These are phyloP conservation scores for Alexandromys fortis DNA, from an alignment of 2,113 vertebrate genomes.

Conservation along the genomic window DNA sequence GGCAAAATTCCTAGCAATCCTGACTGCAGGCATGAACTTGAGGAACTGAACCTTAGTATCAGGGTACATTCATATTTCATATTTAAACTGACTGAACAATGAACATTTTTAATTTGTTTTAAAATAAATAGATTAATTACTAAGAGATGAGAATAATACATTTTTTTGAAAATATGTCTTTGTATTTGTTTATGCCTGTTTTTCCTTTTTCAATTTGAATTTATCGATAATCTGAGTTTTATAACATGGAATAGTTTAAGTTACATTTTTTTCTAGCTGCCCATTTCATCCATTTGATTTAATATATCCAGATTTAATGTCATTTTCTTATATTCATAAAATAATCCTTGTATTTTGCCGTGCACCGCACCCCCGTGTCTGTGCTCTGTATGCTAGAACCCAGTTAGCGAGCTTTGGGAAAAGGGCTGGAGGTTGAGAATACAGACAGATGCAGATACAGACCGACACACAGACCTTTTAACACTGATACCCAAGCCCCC, in stretches of 20 bases:
- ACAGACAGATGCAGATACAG: too few relatives aligned
- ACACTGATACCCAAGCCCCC: too few relatives aligned
- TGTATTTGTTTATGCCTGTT: background rate
- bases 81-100: background rate
- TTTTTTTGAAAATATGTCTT: background rate
- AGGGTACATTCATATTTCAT: too few relatives aligned
- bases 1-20: too few relatives aligned
- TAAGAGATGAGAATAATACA: background rate
- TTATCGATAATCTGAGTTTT: background rate
- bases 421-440: too few relatives aligned
- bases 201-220: background rate
- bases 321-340: background rate
- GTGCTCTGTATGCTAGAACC: too few relatives aligned
- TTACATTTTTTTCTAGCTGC: background rate
- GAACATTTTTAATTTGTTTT: background rate
- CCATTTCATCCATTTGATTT: background rate
- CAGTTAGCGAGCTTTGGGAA: too few relatives aligned
- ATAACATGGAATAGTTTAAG: background rate
- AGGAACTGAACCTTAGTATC: background rate
- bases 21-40: too few relatives aligned
- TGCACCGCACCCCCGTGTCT: too few relatives aligned
- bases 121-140: background rate
- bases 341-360: background rate
- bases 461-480: too few relatives aligned
- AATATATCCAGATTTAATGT: background rate